Evolutionary conservation across 1,140 invertebrate genomes (phyloP), one percentile per base, ranked within the genome.

Genomic region (Drosophila eugracilis): DNA sequence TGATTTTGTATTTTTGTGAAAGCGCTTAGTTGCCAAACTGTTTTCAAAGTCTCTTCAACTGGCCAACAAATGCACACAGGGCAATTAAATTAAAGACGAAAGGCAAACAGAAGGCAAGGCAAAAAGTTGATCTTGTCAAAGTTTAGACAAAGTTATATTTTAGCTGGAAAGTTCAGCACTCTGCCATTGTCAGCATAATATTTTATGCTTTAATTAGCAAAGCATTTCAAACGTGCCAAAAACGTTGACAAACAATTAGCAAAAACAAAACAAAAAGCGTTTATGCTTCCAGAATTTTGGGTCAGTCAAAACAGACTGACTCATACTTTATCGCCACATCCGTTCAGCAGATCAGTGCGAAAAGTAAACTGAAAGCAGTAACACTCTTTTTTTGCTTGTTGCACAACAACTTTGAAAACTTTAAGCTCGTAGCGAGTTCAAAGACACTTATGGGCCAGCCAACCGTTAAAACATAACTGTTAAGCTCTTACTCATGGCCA

Each of bases 161-260:
- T 66, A 34, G 36, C 62, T 19, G n/a, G 26, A 67, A 67, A 67
- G 26, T 53, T 67, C 39, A 28, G 10, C 17, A 52, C 37, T 60
- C 37, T 53, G 63, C 36, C 37, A 44, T 53, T 67, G 65, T 67
- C 65, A 69, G 65, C 65, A 67, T 49, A 44, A 28, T 42, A 67
- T 67, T 67, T 63, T 69, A 44, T 67, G 62, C 65, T 67, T 53
- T 53, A 67, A 67, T 67, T 69, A 69, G 62, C 65, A 67, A 53
- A 67, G 26, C 60, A 65, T 53, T 53, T 53, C 65, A 67, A 53
- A 67, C 63, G 65, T 69, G 62, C 49, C 37, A 36, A 28, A 69
- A 67, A 44, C 36, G 62, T 50, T 66, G 62, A 49, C 62, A 62
- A 62, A 63, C 34, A 63, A 63, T 65, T 66, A 63, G 42, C 58